Evolutionary conservation across 2,888 invertebrate species (phyloP).

Genomic region (Rotaria sp.): DNA sequence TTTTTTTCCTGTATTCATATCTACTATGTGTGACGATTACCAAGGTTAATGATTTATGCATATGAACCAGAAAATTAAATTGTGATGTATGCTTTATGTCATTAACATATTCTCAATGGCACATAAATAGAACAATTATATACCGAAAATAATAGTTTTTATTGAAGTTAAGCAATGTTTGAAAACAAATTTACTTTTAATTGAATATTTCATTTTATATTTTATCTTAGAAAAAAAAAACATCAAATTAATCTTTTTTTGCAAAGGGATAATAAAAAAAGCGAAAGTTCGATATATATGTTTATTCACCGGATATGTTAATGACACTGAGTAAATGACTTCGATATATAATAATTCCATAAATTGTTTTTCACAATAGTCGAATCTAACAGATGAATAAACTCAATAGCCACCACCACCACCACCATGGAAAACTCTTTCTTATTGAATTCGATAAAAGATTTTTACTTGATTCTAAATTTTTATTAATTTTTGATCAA

Average conservation of each 20-base stretch:
- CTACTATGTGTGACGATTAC: not conserved
- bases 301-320: not conserved
- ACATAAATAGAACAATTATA: not conserved
- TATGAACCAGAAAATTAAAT: conserved; percentile 1
- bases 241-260: not conserved
- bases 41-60: not conserved
- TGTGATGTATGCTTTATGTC: not conserved
- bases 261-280: not conserved
- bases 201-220: not conserved
- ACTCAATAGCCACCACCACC: not conserved
- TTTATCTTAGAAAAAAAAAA: not conserved
- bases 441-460: not conserved
- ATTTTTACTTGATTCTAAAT: not conserved
- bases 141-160: not conserved
- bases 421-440: not conserved
- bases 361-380: not conserved
- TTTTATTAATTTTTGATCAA: not conserved
- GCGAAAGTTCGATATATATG: not conserved
- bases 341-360: not conserved
- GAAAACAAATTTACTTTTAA: not conserved
- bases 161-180: not conserved
- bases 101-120: not conserved
- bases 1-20: not conserved
- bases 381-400: not conserved
- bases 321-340: not conserved